Percentiles rank a stretch among this genome's conserved stretches.
Evolutionary conservation across 2,113 vertebrate species (phyloP).

Genomic region (Cepphus grylle): DNA sequence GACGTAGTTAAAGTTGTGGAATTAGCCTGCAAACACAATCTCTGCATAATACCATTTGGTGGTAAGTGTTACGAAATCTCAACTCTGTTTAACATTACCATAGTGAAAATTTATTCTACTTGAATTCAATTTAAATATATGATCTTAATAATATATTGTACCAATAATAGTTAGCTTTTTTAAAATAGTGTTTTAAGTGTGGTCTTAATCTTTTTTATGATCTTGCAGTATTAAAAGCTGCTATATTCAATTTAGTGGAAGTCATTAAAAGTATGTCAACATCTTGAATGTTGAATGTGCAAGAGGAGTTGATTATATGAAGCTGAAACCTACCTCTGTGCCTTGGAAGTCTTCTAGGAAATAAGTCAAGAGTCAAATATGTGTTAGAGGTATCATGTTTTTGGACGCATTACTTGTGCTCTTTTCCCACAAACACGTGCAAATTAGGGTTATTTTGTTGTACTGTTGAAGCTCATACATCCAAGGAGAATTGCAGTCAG

Average conservation of each 20-base stretch:
- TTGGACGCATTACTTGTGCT: neutral
- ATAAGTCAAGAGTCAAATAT: neutral
- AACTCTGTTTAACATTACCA: neutral
- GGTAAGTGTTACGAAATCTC: constrained; percentile 78
- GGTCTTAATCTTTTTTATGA: neutral
- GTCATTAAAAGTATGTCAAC: neutral
- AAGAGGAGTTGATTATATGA: neutral
- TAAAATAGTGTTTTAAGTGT: neutral
- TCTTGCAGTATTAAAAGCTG: neutral
- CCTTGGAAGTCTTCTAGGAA: neutral
- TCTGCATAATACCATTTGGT: constrained; percentile 97
- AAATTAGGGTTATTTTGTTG: neutral
- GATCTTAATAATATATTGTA: neutral
- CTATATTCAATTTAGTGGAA: neutral
- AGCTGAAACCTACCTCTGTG: neutral
- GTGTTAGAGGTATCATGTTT: neutral
- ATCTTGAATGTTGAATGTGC: neutral
- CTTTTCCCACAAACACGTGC: neutral
- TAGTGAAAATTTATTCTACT: neutral
- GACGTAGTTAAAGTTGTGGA: constrained; percentile 96
- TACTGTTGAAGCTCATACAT: neutral
- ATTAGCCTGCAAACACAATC: constrained; percentile 91
- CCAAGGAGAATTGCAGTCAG: neutral
- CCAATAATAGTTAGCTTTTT: neutral
- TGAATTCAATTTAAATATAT: neutral